Base-by-base conservation (phyloP, 2,797 vertebrate genomes). In the Iguana delicatissima region DNA sequence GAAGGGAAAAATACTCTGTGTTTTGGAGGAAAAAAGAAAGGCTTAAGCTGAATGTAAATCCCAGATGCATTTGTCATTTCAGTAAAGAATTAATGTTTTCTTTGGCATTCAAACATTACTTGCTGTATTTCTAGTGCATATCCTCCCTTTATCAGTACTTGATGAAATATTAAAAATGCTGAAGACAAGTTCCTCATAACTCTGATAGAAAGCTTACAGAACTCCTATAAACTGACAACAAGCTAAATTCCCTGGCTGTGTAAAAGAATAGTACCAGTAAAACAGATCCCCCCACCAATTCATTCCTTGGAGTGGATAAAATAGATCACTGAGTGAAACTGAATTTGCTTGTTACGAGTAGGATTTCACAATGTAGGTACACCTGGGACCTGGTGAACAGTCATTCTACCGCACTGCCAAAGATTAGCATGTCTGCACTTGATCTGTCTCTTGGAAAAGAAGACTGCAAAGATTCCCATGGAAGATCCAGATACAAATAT, bases 111-210 rank as follows among this genome's bases (percentile, higher is more conserved):
- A 55, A 55, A 86, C 90, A 93, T 91, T 59, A 85, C 42, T 87
- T 72, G 62, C 89, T 91, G 93, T 52, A 94, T 95, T 94, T 93
- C 94, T 82, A 57, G 91, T 92, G 77, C 94, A 92, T 93, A 87
- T 91, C 94, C 88, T 92, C 83, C 38, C 80, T 95, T 94, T 59
- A 89, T 7, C 74, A 91, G 93, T 55, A 90, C 88, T 93, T 92
- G 90, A 95, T 94, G 89, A 96, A 96, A 95, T 92, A 95, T 93
- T 95, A 93, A 96, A 95, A 95, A 92, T 57, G 87, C 85, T 24
- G 85, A 82, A 89, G 85, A 81, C 90, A 93, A 94, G 93, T 95
- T 93, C 93, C 94, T 95, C 95, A 90, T 82, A 90, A 87, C 86
- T 91, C 91, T 9, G 82, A 1, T 86, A 81, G 94, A 93, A 94